Base-by-base conservation (phyloP, 2,888 invertebrate genomes). In the Axea sp. region DNA sequence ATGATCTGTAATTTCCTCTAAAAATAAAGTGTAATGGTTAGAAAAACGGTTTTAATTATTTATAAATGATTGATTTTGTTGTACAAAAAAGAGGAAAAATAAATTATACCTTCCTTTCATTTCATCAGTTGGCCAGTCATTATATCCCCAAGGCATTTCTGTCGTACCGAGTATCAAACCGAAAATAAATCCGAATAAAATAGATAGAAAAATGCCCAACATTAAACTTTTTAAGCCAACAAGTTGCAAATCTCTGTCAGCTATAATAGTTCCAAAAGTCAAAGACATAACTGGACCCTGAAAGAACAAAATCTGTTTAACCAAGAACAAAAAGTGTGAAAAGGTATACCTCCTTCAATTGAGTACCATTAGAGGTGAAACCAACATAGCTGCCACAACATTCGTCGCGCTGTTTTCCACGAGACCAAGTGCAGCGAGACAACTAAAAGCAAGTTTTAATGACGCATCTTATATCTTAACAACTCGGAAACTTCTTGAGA, bases 231-330 rank as follows among this genome's bases (percentile, higher is more conserved):
- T 91, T 28, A 95, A 89, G 1, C 95, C 95, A 65, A 92, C 90
- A 79, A 90, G 90, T 78, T 93, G 90, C 3, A 95, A 89, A 75
- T 91, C 90, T 78, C 90, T 88, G 84, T 95, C 95, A 15, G 93
- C 91, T 79, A 95, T 94, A 71, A 94, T 93, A 12, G 92, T 91
- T 3, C 95, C 95, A 84, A 95, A 95, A 53, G 95, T 94, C 76
- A 94, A 91, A n/a, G 95, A 95, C 92, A 95, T 93, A 7, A 95
- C 95, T 0, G 95, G 95, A 0, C 95, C 95, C 91, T 90, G 26
- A 31, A 69, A 41, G 0, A 12, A n/a, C 9, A 26, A 30, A 12
- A 8, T 26, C 2, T 19, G 5, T 7, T 14, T 26, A 8, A 28
- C 5, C 2, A 12, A 11, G 39, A 7, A 1, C 7, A 19, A 19